Base-by-base conservation (phyloP, 2,113 vertebrate genomes). In the Coptodon bakossiorum region DNA sequence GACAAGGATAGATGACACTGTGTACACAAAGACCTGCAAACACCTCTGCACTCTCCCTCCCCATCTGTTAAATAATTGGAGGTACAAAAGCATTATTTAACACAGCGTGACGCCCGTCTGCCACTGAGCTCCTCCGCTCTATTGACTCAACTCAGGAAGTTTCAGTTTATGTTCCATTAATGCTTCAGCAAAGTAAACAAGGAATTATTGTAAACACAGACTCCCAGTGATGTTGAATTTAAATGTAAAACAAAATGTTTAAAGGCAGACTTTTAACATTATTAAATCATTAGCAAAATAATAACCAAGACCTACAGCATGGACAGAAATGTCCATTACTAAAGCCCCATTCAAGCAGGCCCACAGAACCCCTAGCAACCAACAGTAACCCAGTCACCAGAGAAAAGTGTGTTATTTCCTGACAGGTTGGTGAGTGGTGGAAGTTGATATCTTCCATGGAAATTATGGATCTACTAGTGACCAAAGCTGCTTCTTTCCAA, bases 1-100 rank as follows among this genome's bases (percentile, higher is more conserved):
- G 36, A 31, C 9, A 31, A 85, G 80, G 36, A 76, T 31, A 43
- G 24, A 88, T 52, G 63, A 82, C 71, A 34, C 16, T n/a, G 50
- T n/a, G 27, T 14, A 84, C 27, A 53, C 10, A 52, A 43, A 90
- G 54, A 82, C 36, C 68, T 54, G 48, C 13, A 43, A 31, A 91
- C 61, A 82, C 38, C 61, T 63, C 52, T 4, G 45, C 6, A 61
- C 45, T 84, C 86, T 27, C 66, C 56, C 87, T 80, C 59, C 78
- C 63, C 80, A n/a, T 82, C 84, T 56, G 81, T 80, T 82, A 54
- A 80, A 78, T 90, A 90, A 91, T 81, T 85, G 40, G 76, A 88
- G 56, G 45, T 81, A 88, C 85, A 81, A 87, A 90, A 94, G 63
- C 80, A 87, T 84, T 54, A 91, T 90, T 89, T 87, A 88, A 84